Conservation (phyloP, 2,797 vertebrate species). For the Macropus fuliginosus region DNA sequence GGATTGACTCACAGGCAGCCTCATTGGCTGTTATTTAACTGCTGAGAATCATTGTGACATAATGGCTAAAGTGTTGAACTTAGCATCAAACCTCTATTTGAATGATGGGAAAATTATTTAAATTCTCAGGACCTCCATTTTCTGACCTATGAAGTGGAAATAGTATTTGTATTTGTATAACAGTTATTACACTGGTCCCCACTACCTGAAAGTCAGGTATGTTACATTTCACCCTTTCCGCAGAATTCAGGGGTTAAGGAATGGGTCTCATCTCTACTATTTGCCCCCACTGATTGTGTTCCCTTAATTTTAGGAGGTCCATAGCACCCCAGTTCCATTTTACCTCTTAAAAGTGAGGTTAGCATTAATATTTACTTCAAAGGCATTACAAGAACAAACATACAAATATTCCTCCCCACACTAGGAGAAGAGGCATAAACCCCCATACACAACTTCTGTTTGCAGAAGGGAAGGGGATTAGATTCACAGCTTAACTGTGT, state of each 20-base stretch:
- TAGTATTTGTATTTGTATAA: background rate
- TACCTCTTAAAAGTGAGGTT: background rate
- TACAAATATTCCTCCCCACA: background rate
- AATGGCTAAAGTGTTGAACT: no score
- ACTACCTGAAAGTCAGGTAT: no score
- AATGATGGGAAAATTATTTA: background rate
- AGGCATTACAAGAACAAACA: background rate
- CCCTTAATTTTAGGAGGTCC: background rate
- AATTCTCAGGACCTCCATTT: background rate
- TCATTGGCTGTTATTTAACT: no score
- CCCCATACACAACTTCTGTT: background rate
- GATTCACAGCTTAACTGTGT: background rate
- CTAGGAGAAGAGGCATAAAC: no score
- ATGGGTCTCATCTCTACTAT: no score
- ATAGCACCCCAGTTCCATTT: background rate
- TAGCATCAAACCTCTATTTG: background rate
- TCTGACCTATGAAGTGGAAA: background rate
- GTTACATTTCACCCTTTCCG: no score
- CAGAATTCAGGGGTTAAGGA: no score
- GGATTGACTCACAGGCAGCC: no score
- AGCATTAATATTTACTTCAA: background rate
- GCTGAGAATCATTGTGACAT: no score
- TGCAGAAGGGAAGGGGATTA: background rate
- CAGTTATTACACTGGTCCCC: background rate
- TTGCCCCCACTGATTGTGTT: background rate